Percentiles rank a stretch among this genome's conserved stretches.
Evolutionary conservation across 2,888 invertebrate species (phyloP).

Genomic region (Eremobia ochroleuca): DNA sequence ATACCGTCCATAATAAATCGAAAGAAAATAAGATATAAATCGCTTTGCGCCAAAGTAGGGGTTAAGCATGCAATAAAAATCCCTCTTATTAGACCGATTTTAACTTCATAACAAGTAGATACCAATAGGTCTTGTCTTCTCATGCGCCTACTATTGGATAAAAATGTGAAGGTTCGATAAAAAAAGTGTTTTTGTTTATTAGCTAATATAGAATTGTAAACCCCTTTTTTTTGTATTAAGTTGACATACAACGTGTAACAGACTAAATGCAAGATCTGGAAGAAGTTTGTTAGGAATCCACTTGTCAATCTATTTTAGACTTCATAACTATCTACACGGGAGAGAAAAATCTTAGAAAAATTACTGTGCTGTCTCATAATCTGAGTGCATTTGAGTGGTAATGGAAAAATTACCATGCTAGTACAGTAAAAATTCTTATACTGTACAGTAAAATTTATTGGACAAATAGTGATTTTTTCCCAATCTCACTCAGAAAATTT

Average conservation of each 20-base stretch:
- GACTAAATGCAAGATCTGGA: slow-evolving; percentile 10
- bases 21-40: too few relatives aligned
- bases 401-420: too few relatives aligned
- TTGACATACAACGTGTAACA: not conserved
- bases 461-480: too few relatives aligned
- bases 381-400: too few relatives aligned
- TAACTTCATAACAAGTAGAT: not conserved
- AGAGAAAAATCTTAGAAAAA: too few relatives aligned
- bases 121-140: not conserved
- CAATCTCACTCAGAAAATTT: too few relatives aligned
- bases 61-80: not conserved
- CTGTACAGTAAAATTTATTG: too few relatives aligned
- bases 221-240: not conserved
- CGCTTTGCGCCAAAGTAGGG: not conserved
- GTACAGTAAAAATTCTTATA: too few relatives aligned
- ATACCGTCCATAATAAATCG: too few relatives aligned
- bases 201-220: not conserved
- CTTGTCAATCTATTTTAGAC: not conserved
- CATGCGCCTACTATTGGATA: not conserved
- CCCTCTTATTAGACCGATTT: not conserved
- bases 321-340: not conserved
- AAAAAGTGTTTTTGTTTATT: not conserved
- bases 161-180: not conserved
- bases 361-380: too few relatives aligned
- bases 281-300: not conserved